Conservation (phyloP, 2,888 invertebrate species). For the Schizaphis graminum region DNA sequence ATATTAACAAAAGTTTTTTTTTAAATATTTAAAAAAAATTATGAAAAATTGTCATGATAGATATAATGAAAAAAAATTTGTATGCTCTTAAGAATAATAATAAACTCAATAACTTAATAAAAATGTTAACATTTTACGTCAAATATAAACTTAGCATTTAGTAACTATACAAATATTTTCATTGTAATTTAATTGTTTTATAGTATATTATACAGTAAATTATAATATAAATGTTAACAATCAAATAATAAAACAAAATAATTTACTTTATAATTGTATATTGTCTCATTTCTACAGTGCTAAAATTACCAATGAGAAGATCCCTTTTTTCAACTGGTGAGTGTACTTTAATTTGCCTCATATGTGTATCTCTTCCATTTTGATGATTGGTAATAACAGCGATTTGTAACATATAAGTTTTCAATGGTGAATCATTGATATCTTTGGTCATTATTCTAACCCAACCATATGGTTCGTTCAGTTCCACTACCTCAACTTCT, state of each 20-base stretch:
- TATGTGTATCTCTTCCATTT: conserved; percentile 98
- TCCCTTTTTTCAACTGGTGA: conserved; percentile 82
- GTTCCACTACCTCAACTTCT: conserved; percentile 93
- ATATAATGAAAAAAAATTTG: not conserved
- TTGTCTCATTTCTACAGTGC: conserved; percentile 85
- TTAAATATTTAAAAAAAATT: not conserved
- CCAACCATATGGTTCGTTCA: conserved; percentile 97
- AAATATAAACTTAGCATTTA: not conserved
- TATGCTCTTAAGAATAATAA: not conserved
- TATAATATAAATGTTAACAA: not conserved
- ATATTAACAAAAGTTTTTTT: not conserved
- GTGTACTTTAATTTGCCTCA: conserved; percentile 96
- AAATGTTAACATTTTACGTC: conserved; percentile 1
- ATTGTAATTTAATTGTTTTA: not conserved
- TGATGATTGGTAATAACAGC: conserved; percentile 98
- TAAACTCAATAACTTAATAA: not conserved
- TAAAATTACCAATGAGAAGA: conserved; percentile 81
- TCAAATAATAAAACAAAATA: conserved; percentile 34
- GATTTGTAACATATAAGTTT: conserved; percentile 97
- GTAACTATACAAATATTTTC: not conserved
- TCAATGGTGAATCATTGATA: conserved; percentile 86
- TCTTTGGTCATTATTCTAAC: conserved; percentile 93
- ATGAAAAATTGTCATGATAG: not conserved
- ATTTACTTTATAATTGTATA: conserved; percentile 83
- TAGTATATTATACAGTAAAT: not conserved